phyloP scores from a whole-genome alignment of 2,888 invertebrate genomes.

The Encarsia formosa region DNA sequence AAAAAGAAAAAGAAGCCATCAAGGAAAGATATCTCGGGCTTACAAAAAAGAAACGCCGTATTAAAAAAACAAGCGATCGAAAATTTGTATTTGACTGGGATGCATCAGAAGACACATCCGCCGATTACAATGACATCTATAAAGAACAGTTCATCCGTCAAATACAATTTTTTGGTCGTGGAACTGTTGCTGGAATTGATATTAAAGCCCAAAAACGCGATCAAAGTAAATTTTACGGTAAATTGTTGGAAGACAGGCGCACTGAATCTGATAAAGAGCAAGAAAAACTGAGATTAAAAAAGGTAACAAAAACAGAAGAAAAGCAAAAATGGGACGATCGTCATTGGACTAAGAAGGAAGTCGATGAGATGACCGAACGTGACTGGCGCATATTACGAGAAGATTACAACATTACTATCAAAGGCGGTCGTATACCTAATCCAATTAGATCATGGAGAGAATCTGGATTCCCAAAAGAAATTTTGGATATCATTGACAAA shows the following conservation, averaged over 20 bases:
- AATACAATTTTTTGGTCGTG: conserved; percentile 96
- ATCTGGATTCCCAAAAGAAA: conserved; percentile 81
- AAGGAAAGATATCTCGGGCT: conserved; percentile 93
- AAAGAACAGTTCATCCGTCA: conserved; percentile 82
- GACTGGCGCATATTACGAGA: conserved; percentile 99
- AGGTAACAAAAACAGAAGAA: conserved; percentile 91
- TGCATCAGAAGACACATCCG: conserved; percentile 95
- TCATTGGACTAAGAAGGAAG: conserved; percentile 95
- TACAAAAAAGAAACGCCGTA: conserved; percentile 86
- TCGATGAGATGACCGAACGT: conserved; percentile 95
- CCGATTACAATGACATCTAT: conserved; percentile 95
- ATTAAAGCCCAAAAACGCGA: conserved; percentile 94
- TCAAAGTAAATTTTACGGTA: conserved; percentile 95
- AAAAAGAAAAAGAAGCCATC: conserved; percentile 91
- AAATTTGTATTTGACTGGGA: conserved; percentile 99
- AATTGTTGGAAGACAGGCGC: conserved; percentile 87
- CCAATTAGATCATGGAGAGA: conserved; percentile 95
- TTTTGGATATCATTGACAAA: conserved; percentile 88
- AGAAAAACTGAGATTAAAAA: conserved; percentile 87
- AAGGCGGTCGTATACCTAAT: conserved; percentile 95
- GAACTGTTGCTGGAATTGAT: conserved; percentile 97
- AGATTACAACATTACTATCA: conserved; percentile 97
- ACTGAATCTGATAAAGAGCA: conserved; percentile 96
- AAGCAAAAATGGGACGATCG: conserved; percentile 99
- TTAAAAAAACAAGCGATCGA: conserved; percentile 90